Conservation (phyloP, 2,888 invertebrate genomes). For the Macrosoma leucophasiata region DNA sequence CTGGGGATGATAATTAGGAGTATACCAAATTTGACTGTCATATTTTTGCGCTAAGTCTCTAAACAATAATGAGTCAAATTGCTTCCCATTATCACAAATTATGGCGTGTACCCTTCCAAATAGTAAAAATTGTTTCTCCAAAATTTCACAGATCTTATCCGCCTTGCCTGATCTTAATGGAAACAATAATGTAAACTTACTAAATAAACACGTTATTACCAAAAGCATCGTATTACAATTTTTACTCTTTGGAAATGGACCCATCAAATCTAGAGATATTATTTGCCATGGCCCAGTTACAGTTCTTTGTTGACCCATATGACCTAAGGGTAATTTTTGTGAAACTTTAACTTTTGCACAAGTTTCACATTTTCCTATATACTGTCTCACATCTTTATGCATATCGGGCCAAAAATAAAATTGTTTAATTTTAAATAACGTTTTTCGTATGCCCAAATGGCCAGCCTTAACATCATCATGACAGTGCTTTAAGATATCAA, state of each 20-base stretch:
- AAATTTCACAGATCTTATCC: neutral
- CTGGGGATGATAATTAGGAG: neutral
- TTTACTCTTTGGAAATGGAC: neutral
- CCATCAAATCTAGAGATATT: neutral
- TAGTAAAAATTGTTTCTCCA: neutral
- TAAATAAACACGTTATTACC: neutral
- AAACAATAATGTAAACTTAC: neutral
- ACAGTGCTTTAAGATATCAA: neutral
- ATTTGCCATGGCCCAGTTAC: neutral
- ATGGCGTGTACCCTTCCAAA: neutral
- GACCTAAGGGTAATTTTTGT: neutral
- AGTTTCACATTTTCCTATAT: neutral
- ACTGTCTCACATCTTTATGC: constrained; percentile 6
- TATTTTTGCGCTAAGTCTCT: neutral
- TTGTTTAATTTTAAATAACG: neutral
- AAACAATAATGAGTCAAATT: neutral
- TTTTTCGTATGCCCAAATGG: constrained; percentile 7
- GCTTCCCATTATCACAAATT: neutral
- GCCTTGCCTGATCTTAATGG: neutral
- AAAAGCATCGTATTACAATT: neutral
- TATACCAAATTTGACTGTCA: neutral
- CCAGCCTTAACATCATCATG: constrained; percentile 4
- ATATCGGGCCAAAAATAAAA: constrained; percentile 3
- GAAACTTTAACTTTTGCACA: neutral
- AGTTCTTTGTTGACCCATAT: neutral